phyloP scores from a whole-genome alignment of 2,888 invertebrate species.

The Netelia melanura region DNA sequence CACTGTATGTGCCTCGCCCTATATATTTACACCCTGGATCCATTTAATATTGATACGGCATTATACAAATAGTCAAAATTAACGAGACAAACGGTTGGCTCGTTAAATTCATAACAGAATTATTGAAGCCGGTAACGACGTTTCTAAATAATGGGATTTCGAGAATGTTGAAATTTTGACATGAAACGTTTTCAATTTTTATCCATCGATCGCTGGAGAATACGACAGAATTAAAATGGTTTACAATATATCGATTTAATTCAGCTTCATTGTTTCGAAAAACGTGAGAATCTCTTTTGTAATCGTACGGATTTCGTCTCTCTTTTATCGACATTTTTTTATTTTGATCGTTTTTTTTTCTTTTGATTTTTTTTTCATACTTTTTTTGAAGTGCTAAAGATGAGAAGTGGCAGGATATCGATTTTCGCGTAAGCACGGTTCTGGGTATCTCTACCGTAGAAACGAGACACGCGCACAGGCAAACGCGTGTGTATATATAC shows the following conservation, averaged over 20 bases:
- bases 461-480: constrained; percentile 24
- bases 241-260: too few relatives aligned
- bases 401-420: constrained; percentile 60
- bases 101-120: too few relatives aligned
- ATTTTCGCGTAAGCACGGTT: constrained; percentile 53
- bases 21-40: constrained; percentile 31
- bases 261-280: too few relatives aligned
- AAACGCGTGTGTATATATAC: not conserved
- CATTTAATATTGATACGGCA: constrained; percentile 28
- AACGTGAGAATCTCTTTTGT: too few relatives aligned
- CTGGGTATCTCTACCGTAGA: constrained; percentile 34
- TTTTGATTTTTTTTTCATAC: constrained; percentile 24
- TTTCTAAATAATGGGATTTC: too few relatives aligned
- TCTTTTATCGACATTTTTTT: not conserved
- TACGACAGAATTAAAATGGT: too few relatives aligned
- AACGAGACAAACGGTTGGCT: not conserved
- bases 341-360: not conserved
- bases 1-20: too few relatives aligned
- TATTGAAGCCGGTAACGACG: too few relatives aligned
- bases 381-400: constrained; percentile 21
- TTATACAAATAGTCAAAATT: constrained; percentile 25
- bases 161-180: too few relatives aligned
- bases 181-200: too few relatives aligned
- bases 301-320: constrained; percentile 31
- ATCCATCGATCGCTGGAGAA: too few relatives aligned